These are phyloP conservation scores for Saturnia pavonia DNA, from an alignment of 2,888 invertebrate species.

Conservation along the genomic window DNA sequence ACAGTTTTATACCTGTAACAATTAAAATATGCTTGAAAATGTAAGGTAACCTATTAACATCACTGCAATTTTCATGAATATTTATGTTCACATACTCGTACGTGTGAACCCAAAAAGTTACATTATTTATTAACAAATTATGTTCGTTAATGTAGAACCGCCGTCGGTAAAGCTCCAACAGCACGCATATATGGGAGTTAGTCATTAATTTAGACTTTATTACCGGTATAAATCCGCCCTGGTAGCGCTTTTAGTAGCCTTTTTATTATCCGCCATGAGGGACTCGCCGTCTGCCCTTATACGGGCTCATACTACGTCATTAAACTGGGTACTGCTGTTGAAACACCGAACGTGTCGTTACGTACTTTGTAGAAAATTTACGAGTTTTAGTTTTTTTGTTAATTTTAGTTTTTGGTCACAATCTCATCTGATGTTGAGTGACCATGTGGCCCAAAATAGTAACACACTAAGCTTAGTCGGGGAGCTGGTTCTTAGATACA, in stretches of 20 bases:
- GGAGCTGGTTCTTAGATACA: too few relatives aligned
- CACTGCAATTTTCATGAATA: not conserved
- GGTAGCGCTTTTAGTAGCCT: constrained; percentile 52
- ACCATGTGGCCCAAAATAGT: too few relatives aligned
- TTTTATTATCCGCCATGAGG: constrained; percentile 49
- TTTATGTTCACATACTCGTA: not conserved
- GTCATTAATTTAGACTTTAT: constrained; percentile 59
- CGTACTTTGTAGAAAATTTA: not conserved
- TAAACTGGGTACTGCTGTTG: constrained; percentile 23
- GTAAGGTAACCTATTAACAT: not conserved
- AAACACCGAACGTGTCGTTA: constrained; percentile 1
- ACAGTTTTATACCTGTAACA: not conserved
- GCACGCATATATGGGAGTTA: constrained; percentile 33
- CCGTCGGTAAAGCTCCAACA: not conserved
- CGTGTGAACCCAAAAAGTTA: not conserved
- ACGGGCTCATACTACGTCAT: constrained; percentile 30
- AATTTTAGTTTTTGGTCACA: too few relatives aligned
- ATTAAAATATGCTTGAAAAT: not conserved
- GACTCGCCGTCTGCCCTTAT: constrained; percentile 42
- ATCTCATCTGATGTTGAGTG: too few relatives aligned
- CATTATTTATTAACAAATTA: constrained; percentile 4
- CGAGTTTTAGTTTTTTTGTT: too few relatives aligned
- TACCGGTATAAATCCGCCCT: constrained; percentile 51
- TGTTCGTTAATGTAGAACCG: constrained; percentile 6
- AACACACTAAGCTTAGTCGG: too few relatives aligned